Conservation (phyloP, 2,888 invertebrate species). For the Xestobium rufovillosum region DNA sequence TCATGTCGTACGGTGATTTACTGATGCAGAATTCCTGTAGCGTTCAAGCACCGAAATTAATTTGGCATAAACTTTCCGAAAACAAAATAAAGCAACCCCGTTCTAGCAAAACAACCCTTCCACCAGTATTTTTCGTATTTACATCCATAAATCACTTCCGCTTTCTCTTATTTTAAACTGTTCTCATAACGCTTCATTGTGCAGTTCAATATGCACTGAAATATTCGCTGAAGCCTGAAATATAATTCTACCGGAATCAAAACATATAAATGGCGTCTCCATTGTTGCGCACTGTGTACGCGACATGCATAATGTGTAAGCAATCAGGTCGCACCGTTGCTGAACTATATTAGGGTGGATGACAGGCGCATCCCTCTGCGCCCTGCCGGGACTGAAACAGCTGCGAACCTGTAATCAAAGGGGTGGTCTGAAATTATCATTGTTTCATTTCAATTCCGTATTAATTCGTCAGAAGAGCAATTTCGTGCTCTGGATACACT, state of each 20-base stretch:
- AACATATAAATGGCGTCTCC: conserved; percentile 28
- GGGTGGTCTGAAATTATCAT: conserved; percentile 37
- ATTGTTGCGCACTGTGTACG: conserved; percentile 32
- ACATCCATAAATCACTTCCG: no score
- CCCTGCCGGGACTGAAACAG: conserved; percentile 29
- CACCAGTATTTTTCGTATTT: no score
- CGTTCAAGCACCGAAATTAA: no score
- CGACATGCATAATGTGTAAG: conserved; percentile 46
- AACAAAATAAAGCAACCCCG: no score
- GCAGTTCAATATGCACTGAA: conserved; percentile 26
- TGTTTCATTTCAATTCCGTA: conserved; percentile 32
- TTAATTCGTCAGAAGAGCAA: no score
- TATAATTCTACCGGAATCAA: conserved; percentile 27
- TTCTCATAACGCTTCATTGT: conserved; percentile 27
- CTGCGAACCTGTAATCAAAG: conserved; percentile 38
- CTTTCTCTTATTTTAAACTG: no score
- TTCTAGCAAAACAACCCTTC: no score
- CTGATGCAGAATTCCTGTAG: no score
- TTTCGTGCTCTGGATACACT: no score
- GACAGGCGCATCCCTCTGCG: conserved; percentile 19
- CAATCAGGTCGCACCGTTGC: conserved; percentile 36
- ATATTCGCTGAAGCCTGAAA: conserved; percentile 28
- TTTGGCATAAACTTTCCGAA: no score
- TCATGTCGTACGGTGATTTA: no score
- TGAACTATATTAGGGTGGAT: conserved; percentile 26